Base-by-base conservation (phyloP, 2,888 invertebrate species). In the Andrena bicolor region DNA sequence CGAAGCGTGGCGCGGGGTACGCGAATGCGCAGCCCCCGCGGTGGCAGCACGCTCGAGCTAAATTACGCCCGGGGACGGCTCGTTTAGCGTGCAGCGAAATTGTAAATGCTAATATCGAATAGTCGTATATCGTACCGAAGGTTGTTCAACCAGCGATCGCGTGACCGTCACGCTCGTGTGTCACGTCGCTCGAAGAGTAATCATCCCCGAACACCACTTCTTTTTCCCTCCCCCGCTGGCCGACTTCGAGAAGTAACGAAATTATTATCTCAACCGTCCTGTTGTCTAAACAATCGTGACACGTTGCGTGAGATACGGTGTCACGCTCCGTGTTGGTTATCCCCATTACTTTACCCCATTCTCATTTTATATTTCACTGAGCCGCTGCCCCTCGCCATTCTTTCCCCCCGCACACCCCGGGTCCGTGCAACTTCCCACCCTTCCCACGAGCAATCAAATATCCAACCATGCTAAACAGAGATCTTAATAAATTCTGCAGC, bases 101-200 rank as follows among this genome's bases (percentile, higher is more conserved):
- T 76, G 72, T 83, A 69, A 74, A 83, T 70, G 78, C 78, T 74
- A 83, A 83, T 78, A 70, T 72, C 60, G 77, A 78, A 71, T 61
- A 69, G 63, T 71, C 51, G 64, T 65, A 63, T 71, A 68, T 68
- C 56, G 64, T 72, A 26, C 8, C n/a, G 60, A 76, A 83, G 69
- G 82, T 79, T 83, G 65, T 71, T 83, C 83, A 65, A 77, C 69
- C 68, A 82, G 49, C 72, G 53, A 76, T 79, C 83, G 83, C 83
- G 75, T 83, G 83, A 83, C 63, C 26, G 58, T 65, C 78, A 66
- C 61, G 66, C 48, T 63, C 53, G 23, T 58, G 23, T 69, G 73
- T 81, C 58, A 69, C 70, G 76, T 70, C 79, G 26, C 60, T 49
- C 23, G 49, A 61, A 48, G 41, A 56, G 66, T 70, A 75, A 81